These are phyloP conservation scores for Maniola jurtina DNA, from an alignment of 1,140 invertebrate species.

Conservation along the genomic window DNA sequence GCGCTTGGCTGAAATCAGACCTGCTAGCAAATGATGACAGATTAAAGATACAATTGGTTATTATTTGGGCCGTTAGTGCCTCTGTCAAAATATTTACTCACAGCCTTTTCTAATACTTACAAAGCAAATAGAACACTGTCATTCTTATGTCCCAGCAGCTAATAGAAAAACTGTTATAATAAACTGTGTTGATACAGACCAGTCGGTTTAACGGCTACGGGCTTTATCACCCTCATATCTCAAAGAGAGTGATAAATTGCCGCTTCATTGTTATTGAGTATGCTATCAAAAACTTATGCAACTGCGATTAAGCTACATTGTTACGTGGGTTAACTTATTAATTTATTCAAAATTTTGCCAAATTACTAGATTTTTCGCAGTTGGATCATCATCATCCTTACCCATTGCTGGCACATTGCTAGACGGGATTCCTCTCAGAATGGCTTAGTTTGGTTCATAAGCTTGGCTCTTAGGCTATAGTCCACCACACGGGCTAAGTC, in stretches of 20 bases:
- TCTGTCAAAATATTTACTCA: neutral
- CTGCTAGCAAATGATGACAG: no score
- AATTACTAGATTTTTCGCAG: neutral
- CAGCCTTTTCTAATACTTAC: neutral
- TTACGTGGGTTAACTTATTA: neutral
- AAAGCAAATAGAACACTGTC: neutral
- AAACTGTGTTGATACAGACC: conserved; percentile 25
- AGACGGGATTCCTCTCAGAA: no score
- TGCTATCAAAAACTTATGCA: conserved; percentile 10
- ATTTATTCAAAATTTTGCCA: neutral
- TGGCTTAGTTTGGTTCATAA: no score
- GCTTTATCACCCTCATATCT: conserved; percentile 19
- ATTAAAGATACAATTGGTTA: no score
- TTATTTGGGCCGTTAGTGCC: no score
- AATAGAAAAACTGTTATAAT: conserved; percentile 18
- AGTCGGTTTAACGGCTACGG: conserved; percentile 18
- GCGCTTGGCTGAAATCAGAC: no score
- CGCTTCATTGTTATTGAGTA: conserved; percentile 18
- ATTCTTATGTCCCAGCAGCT: conserved; percentile 9
- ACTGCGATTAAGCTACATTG: neutral
- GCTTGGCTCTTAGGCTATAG: no score
- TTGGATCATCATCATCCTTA: no score
- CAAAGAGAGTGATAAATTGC: conserved; percentile 18
- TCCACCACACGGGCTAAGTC: no score
- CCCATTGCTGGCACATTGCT: no score